Percentiles rank a stretch among this genome's conserved stretches.
phyloP scores from a whole-genome alignment of 2,888 invertebrate genomes.

The Cheilosia soror region DNA sequence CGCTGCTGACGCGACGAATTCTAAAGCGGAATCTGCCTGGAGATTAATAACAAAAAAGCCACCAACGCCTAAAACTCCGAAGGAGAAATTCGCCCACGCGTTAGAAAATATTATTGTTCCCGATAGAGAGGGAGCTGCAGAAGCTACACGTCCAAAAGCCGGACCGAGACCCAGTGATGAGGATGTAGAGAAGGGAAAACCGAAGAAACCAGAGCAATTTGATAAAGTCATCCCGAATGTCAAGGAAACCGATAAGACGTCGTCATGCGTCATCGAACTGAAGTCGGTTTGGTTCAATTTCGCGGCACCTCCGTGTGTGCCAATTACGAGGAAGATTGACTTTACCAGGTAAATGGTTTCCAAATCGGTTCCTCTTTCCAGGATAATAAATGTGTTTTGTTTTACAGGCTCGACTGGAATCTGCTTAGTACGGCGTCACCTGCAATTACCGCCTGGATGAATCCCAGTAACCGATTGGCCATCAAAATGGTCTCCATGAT shows the following conservation, averaged over 20 bases:
- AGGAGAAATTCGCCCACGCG: conserved; percentile 84
- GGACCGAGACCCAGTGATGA: conserved; percentile 80
- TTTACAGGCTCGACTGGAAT: conserved; percentile 95
- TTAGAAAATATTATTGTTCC: conserved; percentile 80
- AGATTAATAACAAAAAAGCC: conserved; percentile 84
- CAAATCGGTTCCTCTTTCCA: not conserved
- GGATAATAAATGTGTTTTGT: conserved; percentile 78
- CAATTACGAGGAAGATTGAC: conserved; percentile 96
- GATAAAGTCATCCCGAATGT: conserved; percentile 85
- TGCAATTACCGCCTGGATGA: conserved; percentile 99
- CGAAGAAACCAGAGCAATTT: conserved; percentile 78
- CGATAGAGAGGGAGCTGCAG: conserved; percentile 76
- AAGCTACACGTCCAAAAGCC: conserved; percentile 66
- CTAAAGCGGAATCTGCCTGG: conserved; percentile 83
- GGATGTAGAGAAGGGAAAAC: conserved; percentile 82
- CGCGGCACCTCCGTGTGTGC: conserved; percentile 97
- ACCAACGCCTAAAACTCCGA: conserved; percentile 86
- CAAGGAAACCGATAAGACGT: conserved; percentile 88
- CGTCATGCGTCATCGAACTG: conserved; percentile 94
- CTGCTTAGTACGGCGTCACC: conserved; percentile 97
- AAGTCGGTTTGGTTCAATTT: conserved; percentile 98
- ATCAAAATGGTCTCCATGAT: conserved; percentile 92
- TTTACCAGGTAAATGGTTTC: conserved; percentile 88
- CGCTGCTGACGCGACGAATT: conserved; percentile 79
- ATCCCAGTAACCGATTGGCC: conserved; percentile 95